phyloP scores from a whole-genome alignment of 2,888 invertebrate genomes.

The Apomyelois bistriatella region DNA sequence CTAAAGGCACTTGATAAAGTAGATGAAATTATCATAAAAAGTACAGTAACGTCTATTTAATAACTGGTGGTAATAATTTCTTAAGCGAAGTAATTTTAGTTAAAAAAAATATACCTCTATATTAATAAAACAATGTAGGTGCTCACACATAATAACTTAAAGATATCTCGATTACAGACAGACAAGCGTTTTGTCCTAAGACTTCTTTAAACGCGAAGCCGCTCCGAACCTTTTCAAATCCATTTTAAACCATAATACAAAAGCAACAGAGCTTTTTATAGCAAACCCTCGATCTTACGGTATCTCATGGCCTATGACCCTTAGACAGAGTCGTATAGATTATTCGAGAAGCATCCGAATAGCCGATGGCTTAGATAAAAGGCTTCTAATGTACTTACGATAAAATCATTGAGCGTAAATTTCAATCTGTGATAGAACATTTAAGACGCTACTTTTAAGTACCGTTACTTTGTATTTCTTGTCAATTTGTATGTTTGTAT shows the following conservation, averaged over 20 bases:
- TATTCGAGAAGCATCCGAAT: conserved; percentile 44
- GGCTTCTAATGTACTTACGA: conserved; percentile 44
- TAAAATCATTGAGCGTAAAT: conserved; percentile 34
- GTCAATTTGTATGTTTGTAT: too few species aligned
- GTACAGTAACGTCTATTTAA: too few species aligned
- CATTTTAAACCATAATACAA: too few species aligned
- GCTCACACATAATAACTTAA: too few species aligned
- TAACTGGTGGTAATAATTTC: too few species aligned
- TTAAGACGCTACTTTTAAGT: not conserved
- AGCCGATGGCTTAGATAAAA: conserved; percentile 54
- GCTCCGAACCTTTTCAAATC: too few species aligned
- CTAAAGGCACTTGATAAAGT: too few species aligned
- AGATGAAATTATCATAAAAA: too few species aligned
- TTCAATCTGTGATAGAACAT: conserved; percentile 23
- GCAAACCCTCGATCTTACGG: conserved; percentile 43
- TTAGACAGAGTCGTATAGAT: conserved; percentile 57
- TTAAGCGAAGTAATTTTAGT: too few species aligned
- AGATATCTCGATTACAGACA: conserved; percentile 12
- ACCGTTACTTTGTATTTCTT: not conserved
- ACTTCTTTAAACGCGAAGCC: too few species aligned
- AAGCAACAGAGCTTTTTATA: not conserved
- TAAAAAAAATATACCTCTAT: too few species aligned
- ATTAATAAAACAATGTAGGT: too few species aligned
- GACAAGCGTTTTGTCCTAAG: conserved; percentile 4
- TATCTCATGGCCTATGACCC: conserved; percentile 66